Conservation (phyloP, 2,888 invertebrate genomes). For the Hypomecis atomaria region DNA sequence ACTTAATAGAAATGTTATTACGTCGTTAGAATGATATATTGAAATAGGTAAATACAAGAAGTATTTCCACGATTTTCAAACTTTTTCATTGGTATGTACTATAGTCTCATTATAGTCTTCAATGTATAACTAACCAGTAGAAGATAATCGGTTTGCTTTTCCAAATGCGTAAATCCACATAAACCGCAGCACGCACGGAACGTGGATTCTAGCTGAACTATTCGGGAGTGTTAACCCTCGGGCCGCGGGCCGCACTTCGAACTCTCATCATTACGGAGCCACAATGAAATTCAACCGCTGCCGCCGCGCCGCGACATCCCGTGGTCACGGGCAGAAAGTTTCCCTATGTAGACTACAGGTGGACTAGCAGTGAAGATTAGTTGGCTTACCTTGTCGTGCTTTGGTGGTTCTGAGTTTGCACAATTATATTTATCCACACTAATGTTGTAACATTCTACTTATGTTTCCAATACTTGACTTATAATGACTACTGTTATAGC, state of each 20-base stretch:
- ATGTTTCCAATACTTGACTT: too few relatives aligned
- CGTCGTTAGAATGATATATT: too few relatives aligned
- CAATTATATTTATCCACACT: too few relatives aligned
- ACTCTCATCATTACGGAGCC: conserved; percentile 35
- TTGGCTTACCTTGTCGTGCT: conserved; percentile 1
- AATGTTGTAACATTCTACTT: too few relatives aligned
- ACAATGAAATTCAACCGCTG: conserved; percentile 26
- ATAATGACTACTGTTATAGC: too few relatives aligned
- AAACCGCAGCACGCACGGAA: conserved; percentile 12
- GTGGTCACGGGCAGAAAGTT: conserved; percentile 27
- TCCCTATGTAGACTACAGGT: conserved; percentile 19
- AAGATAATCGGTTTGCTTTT: neutral
- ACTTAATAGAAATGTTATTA: too few relatives aligned
- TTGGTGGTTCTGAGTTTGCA: neutral
- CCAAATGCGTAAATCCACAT: conserved; percentile 6
- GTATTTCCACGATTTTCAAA: too few relatives aligned
- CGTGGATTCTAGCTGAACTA: conserved; percentile 12
- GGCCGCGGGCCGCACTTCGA: conserved; percentile 14
- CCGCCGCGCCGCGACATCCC: conserved; percentile 14
- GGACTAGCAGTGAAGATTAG: conserved; percentile 6
- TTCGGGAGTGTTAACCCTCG: conserved; percentile 20
- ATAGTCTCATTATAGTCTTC: too few relatives aligned
- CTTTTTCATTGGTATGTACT: too few relatives aligned
- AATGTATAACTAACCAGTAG: too few relatives aligned
- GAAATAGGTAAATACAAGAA: too few relatives aligned